Evolutionary conservation across 2,113 vertebrate genomes (phyloP).

Genomic region (Alethe castanea): DNA sequence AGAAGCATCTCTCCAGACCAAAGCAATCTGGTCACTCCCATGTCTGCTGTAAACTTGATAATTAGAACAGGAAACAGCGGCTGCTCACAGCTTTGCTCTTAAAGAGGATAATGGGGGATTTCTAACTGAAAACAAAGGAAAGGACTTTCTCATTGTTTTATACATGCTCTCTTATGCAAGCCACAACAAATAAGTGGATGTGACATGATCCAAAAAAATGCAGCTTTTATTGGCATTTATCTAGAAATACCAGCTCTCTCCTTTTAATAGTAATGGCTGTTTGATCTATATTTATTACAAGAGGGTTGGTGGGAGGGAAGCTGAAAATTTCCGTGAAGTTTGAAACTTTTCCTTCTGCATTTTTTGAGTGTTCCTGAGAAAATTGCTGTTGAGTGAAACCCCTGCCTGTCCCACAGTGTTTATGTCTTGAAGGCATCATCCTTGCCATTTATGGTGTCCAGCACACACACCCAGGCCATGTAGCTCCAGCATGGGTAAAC

Average conservation of each 20-base stretch:
- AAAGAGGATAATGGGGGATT: background rate
- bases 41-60: background rate
- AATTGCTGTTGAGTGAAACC: background rate
- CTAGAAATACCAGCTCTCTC: background rate
- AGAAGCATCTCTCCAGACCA: background rate
- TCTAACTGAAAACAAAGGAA: background rate
- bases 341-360: background rate
- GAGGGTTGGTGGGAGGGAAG: background rate
- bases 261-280: background rate
- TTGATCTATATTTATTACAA: background rate
- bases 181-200: background rate
- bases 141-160: background rate
- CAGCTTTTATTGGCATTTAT: background rate
- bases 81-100: background rate
- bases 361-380: background rate
- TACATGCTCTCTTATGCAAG: background rate
- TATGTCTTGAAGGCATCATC: background rate
- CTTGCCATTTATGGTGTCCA: slow-evolving; percentile 52
- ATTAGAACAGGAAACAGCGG: background rate
- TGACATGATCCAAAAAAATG: background rate
- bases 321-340: background rate
- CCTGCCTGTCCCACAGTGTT: background rate
- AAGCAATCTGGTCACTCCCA: background rate
- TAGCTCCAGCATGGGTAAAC: background rate
- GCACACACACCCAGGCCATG: background rate